Evolutionary conservation across 2,113 vertebrate genomes (phyloP).

Genomic region (Mugil cephalus): DNA sequence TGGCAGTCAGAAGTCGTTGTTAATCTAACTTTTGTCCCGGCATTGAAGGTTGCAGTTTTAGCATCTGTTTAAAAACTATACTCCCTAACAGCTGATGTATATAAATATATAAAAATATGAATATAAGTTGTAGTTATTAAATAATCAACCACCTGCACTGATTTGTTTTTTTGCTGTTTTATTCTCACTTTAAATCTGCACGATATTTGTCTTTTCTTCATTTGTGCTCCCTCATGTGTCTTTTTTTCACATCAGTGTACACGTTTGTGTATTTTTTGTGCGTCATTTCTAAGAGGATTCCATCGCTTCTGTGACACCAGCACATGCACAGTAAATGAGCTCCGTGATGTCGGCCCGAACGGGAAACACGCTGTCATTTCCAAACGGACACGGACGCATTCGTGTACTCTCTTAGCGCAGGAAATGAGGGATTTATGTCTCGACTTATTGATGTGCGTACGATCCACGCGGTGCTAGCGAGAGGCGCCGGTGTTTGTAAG

Average conservation of each 20-base stretch:
- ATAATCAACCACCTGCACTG: not conserved
- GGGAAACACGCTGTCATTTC: conserved; percentile 6
- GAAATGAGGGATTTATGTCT: not conserved
- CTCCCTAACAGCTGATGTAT: too few species aligned
- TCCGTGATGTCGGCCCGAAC: conserved; percentile 9
- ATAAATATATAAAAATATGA: not conserved
- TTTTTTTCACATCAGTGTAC: not conserved
- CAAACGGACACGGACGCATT: not conserved
- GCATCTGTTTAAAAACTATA: not conserved
- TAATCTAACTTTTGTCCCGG: not conserved
- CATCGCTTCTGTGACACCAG: conserved; percentile 11
- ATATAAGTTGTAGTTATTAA: not conserved
- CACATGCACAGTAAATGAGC: conserved; percentile 23
- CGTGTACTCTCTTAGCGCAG: not conserved
- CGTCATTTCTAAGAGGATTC: conserved; percentile 72
- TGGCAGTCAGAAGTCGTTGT: conserved; percentile 11
- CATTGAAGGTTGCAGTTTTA: not conserved
- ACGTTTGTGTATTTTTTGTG: conserved; percentile 20
- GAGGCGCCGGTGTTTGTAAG: not conserved
- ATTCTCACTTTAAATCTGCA: not conserved
- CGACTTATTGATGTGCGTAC: not conserved
- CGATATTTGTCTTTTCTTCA: not conserved
- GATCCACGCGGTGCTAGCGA: not conserved
- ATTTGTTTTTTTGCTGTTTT: too few species aligned
- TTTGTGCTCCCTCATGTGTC: conserved; percentile 9